Percentiles rank a stretch among this genome's conserved stretches.
Conservation (phyloP, 1,140 invertebrate genomes). For the Cydia splendana region DNA sequence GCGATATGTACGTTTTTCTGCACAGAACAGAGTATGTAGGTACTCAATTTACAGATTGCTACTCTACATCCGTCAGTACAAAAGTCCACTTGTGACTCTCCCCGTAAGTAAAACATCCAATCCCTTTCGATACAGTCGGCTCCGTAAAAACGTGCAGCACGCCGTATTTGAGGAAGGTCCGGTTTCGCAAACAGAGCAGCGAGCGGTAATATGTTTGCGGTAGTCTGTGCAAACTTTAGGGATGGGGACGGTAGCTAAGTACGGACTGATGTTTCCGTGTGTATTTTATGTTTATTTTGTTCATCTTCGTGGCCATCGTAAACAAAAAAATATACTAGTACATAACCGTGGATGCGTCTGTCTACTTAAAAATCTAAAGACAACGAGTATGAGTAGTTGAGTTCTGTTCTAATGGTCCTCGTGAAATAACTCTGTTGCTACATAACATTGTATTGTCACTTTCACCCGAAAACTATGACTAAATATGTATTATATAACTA, state of each 20-base stretch:
- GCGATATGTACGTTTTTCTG: too few relatives aligned
- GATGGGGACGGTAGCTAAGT: conserved; percentile 10
- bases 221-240: conserved; percentile 18
- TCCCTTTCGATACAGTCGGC: conserved; percentile 8
- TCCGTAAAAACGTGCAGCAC: conserved; percentile 13
- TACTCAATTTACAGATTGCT: background rate
- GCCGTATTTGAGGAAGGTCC: conserved; percentile 14
- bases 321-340: background rate
- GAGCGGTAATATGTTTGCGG: conserved; percentile 20
- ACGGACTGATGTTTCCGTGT: conserved; percentile 7
- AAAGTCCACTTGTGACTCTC: background rate
- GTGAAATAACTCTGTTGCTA: too few relatives aligned
- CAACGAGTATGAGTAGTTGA: background rate
- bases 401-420: too few relatives aligned
- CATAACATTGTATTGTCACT: too few relatives aligned
- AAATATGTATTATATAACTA: too few relatives aligned
- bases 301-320: background rate
- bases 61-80: background rate
- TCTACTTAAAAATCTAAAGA: background rate
- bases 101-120: background rate
- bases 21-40: background rate
- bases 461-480: too few relatives aligned
- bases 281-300: conserved; percentile 16
- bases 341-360: background rate
- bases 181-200: conserved; percentile 20